A percentile compares a stretch with the other conserved stretches of the same genome.
These are phyloP conservation scores for sheep (Ovis aries) DNA, from an alignment of 2,113 vertebrate genomes.

Conservation along the genomic window ARS-UI_Ramb_v3.0 NC_056057.1:52856001-52856500, in stretches of 20 bases:
- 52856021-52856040: neutral
- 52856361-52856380: constrained; percentile 57
- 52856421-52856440: neutral
- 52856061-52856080: neutral
- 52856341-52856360: constrained; percentile 40
- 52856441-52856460: constrained; percentile 39
- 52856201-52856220: constrained; percentile 39
- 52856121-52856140: neutral
- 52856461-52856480: neutral
- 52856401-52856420: neutral
- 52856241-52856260: constrained; percentile 50
- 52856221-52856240: neutral
- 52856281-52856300: constrained; percentile 62
- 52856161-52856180: constrained; percentile 37
- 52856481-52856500: neutral
- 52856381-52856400: constrained; percentile 46
- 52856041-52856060: neutral
- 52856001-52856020: neutral
- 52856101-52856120: neutral
- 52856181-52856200: neutral
- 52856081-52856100: neutral
- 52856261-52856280: constrained; percentile 48
- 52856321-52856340: constrained; percentile 41
- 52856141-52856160: neutral
- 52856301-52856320: constrained; percentile 67